A percentile compares a stretch with the other conserved stretches of the same genome.
phyloP scores from a whole-genome alignment of 2,113 vertebrate genomes.

The Onychorhynchus coronatus region DNA sequence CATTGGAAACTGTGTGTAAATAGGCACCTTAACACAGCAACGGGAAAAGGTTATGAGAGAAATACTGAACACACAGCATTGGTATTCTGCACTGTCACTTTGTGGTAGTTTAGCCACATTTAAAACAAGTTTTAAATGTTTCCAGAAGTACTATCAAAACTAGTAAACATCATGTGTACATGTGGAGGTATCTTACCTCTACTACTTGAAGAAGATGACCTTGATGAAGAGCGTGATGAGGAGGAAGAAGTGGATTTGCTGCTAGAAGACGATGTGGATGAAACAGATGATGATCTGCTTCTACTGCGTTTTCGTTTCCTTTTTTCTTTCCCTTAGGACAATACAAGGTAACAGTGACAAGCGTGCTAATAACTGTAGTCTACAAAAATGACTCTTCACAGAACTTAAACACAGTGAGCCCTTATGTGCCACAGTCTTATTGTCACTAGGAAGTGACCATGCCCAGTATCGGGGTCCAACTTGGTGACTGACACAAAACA shows the following conservation, averaged over 20 bases:
- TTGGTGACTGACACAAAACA: rapidly evolving
- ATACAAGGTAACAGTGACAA: not conserved
- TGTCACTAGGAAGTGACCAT: no score
- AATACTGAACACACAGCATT: not conserved
- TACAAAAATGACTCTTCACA: not conserved
- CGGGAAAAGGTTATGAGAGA: not conserved
- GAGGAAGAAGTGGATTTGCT: conserved; percentile 66
- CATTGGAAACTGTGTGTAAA: not conserved
- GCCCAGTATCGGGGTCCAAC: not conserved
- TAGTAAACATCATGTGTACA: rapidly evolving
- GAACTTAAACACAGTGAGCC: rapidly evolving
- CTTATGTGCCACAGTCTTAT: rapidly evolving
- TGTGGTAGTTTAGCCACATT: not conserved
- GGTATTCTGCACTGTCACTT: not conserved
- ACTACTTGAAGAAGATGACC: conserved; percentile 72
- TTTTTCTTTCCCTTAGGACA: conserved; percentile 75
- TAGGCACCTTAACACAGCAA: not conserved
- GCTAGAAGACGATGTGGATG: conserved; percentile 73
- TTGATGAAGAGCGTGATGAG: conserved; percentile 59
- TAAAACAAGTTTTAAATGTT: not conserved
- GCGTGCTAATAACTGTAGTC: not conserved
- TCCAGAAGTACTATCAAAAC: not conserved
- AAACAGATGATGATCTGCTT: conserved; percentile 80
- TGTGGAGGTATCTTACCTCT: conserved; percentile 69
- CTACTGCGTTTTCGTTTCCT: conserved; percentile 82